Evolutionary conservation across 2,797 vertebrate species (phyloP).

Genomic region (Florisuga fusca): DNA sequence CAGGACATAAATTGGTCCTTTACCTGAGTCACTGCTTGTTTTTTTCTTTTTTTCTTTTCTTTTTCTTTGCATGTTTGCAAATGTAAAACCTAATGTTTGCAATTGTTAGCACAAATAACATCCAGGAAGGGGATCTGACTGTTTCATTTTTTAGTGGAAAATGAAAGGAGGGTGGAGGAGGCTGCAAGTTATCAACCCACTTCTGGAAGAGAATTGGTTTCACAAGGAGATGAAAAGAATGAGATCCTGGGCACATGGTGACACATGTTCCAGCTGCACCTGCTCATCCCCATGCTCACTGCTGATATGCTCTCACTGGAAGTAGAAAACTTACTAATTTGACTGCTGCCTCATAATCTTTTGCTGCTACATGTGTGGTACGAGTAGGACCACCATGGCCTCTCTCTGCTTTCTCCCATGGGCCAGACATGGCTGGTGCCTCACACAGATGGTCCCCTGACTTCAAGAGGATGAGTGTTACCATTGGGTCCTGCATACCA

Average conservation of each 20-base stretch:
- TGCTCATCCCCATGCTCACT: background rate
- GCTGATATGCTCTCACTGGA: background rate
- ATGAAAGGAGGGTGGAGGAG: background rate
- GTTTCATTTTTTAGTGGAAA: background rate
- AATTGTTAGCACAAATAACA: background rate
- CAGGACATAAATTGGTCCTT: background rate
- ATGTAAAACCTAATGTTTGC: background rate
- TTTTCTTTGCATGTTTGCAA: background rate
- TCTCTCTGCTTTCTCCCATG: background rate
- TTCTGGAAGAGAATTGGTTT: background rate
- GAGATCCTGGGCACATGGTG: background rate
- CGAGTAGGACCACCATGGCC: rapidly evolving
- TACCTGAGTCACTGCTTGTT: background rate
- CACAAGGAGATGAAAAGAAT: background rate
- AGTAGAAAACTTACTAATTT: background rate
- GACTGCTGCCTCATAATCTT: background rate
- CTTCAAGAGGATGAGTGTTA: background rate
- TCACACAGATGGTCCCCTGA: background rate
- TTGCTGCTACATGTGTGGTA: background rate
- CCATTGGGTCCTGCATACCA: rapidly evolving
- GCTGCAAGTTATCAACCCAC: background rate
- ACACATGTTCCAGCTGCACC: background rate
- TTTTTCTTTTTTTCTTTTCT: background rate
- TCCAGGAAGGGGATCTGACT: background rate
- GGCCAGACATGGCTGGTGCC: background rate